These are phyloP conservation scores for Drosophila acutilabella DNA, from an alignment of 2,888 invertebrate genomes.

Conservation along the genomic window DNA sequence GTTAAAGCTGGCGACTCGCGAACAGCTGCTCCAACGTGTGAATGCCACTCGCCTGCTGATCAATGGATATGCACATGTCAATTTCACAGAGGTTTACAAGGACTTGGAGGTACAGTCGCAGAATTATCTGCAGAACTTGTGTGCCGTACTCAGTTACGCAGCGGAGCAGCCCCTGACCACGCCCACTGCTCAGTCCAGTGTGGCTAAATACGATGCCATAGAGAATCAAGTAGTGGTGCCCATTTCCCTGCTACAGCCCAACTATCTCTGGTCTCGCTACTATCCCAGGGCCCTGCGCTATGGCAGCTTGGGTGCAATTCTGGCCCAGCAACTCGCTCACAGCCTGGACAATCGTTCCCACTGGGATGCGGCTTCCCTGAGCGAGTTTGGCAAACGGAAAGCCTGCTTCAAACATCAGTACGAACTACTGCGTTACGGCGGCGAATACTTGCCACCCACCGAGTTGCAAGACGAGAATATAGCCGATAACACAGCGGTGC, in stretches of 20 bases:
- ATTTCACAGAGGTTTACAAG: conserved; percentile 64
- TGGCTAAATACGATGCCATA: conserved; percentile 57
- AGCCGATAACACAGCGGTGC: conserved; percentile 82
- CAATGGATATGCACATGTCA: conserved; percentile 58
- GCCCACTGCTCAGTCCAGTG: conserved; percentile 16
- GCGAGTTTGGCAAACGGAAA: conserved; percentile 67
- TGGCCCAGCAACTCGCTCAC: conserved; percentile 80
- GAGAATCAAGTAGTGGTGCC: conserved; percentile 75
- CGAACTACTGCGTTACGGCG: conserved; percentile 69
- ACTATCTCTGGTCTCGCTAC: conserved; percentile 78
- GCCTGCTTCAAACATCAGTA: conserved; percentile 81
- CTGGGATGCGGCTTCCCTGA: conserved; percentile 74
- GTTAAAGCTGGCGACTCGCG: conserved; percentile 63
- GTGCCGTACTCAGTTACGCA: conserved; percentile 46
- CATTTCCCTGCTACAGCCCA: conserved; percentile 77
- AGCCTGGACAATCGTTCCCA: conserved; percentile 72
- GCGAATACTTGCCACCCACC: conserved; percentile 69
- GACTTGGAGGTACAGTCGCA: conserved; percentile 44
- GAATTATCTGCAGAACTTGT: conserved; percentile 72
- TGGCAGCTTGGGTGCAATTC: conserved; percentile 75
- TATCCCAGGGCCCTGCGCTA: conserved; percentile 82
- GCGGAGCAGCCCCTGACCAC: conserved; percentile 17
- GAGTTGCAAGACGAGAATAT: conserved; percentile 80
- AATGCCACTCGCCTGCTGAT: conserved; percentile 66
- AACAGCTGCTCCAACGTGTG: conserved; percentile 65